Evolutionary conservation across 2,113 vertebrate species (phyloP), one percentile per base, ranked within the genome.

Genomic region (Axis porcinus): DNA sequence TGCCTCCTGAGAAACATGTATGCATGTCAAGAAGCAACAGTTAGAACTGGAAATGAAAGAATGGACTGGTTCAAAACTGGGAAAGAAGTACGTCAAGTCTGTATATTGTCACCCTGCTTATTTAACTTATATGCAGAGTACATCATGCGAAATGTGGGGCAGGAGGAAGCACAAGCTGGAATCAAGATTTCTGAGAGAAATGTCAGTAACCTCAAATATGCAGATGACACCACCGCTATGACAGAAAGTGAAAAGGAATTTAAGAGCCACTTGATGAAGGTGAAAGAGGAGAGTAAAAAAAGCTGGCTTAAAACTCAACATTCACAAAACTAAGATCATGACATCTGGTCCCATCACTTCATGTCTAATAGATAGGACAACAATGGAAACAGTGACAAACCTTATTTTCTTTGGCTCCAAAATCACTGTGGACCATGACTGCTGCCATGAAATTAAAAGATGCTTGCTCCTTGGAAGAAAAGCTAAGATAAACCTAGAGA

Each of bases 121-220:
- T 67, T 36, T 36, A 21, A 67, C 33, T 67, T 67, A 2, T 21
- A 36, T 67, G 16, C 64, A 67, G 64, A 67, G 4, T 21, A 67
- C 33, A 36, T 21, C 64, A 36, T 21, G 33, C 0, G 8, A 36
- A 21, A 36, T 1, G 8, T 4, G 4, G 7, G 16, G 1, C 64
- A 21, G 17, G 64, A 36, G 2, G 64, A 67, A 21, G 33, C 64
- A 21, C 64, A 67, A 10, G 9, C 17, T 67, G 17, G 17, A 67
- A 36, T 67, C 33, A 36, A 67, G 33, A 67, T 67, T 67, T 2
- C 64, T 5, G 8, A 17, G 64, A 67, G 64, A 36, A 67, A 67
- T 67, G 0, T 21, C 64, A 36, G n/a, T 36, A 36, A 36, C 64
- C 64, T 67, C 33, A 67, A 8, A 67, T 36, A 67, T 19, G 17